These are phyloP conservation scores for Misgurnus mizolepis DNA, from an alignment of 2,113 vertebrate species.

Conservation along the genomic window DNA sequence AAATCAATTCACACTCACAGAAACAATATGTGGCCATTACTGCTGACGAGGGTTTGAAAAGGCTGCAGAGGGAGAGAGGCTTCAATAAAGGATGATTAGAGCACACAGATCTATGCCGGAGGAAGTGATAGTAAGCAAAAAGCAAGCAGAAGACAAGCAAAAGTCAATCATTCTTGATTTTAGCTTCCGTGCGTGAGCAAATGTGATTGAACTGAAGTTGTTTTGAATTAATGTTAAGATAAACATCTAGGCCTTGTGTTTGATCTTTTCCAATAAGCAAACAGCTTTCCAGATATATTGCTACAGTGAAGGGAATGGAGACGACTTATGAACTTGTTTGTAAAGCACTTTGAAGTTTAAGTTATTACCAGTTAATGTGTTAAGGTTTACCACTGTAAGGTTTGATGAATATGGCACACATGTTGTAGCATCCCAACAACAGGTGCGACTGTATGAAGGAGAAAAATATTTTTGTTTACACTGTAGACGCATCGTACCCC, in stretches of 20 bases:
- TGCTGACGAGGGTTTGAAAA: conserved; percentile 76
- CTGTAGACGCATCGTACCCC: neutral
- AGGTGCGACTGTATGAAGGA: conserved; percentile 5
- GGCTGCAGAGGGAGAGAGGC: conserved; percentile 64
- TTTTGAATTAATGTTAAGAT: conserved; percentile 33
- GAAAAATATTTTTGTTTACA: neutral
- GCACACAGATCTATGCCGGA: conserved; percentile 63
- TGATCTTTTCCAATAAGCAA: conserved; percentile 30
- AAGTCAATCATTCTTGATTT: conserved; percentile 58
- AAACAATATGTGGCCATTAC: conserved; percentile 80
- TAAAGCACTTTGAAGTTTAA: neutral
- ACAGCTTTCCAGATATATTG: neutral
- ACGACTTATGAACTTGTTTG: neutral
- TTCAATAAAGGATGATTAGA: conserved; percentile 76
- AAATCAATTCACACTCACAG: conserved; percentile 82
- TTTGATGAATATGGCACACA: too few relatives aligned
- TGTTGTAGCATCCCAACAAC: neutral
- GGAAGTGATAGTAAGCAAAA: conserved; percentile 61
- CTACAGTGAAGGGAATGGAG: neutral
- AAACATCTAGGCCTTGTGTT: conserved; percentile 5
- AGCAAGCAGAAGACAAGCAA: conserved; percentile 52
- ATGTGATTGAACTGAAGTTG: conserved; percentile 26
- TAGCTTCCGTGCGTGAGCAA: conserved; percentile 5
- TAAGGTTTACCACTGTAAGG: too few relatives aligned
- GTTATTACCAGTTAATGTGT: too few relatives aligned